Evolutionary conservation across 2,113 vertebrate genomes (phyloP), one percentile per base, ranked within the genome.

Genomic region (Glaucomys volans): DNA sequence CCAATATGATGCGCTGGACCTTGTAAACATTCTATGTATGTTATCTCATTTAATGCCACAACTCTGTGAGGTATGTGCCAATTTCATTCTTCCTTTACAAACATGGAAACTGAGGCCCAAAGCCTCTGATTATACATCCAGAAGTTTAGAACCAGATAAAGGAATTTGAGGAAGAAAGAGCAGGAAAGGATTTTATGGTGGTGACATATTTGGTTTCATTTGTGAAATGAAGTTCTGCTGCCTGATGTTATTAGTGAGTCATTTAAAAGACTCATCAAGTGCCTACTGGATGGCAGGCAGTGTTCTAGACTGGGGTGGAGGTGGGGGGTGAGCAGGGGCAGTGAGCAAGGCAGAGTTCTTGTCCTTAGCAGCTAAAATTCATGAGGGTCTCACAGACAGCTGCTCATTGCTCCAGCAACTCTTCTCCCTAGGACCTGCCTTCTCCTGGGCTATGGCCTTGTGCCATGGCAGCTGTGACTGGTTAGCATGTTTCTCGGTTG

Each of bases 11-110:
- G 2, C 35, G 16, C 44, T 2, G 9, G 40, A 44, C n/a, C 69
- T 74, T 40, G 0, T 88, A 26, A 47, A 42, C 3, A 10, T 13
- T 2, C 13, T 3, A 0, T 1, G 0, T 32, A 5, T 83, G 37
- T 16, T 66, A 72, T 37, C 85, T 90, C 80, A 7, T 54, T 37
- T 35, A 44, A 8, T 54, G 52, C 37, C 32, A 4, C 16, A 42
- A 4, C 69, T 50, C 54, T 52, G 0, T 20, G 88, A 80, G 13
- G 4, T 40, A 32, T n/a, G 40, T 59, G 2, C 26, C n/a, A 8
- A 32, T 40, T 18, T 86, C 62, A 26, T 32, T 40, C 28, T 28
- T 76, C 0, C 42, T 87, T 85, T 69, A 79, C 28, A 69, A 18
- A 92, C 35, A 40, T 67, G 54, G 30, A 67, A 72, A 57, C 66